A percentile compares a stretch with the other conserved stretches of the same genome.
Conservation (phyloP, 2,888 invertebrate species). For the Cyclophora punctaria region DNA sequence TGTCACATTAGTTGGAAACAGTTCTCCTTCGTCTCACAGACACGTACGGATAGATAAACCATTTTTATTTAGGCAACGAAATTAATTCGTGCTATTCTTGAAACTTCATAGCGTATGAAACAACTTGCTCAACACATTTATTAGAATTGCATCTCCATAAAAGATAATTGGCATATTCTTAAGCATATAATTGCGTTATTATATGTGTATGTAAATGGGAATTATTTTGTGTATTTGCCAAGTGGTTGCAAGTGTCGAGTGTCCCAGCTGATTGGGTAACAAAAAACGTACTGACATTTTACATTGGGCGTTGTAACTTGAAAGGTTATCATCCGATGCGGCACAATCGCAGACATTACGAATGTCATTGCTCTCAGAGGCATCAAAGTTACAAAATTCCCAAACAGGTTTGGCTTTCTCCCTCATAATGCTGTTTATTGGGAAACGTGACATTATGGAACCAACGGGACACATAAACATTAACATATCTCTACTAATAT, state of each 20-base stretch:
- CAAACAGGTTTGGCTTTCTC: constrained; percentile 51
- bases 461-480: constrained; percentile 26
- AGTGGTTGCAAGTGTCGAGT: too few species aligned
- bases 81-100: too few species aligned
- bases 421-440: constrained; percentile 42
- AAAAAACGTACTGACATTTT: constrained; percentile 10
- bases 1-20: constrained; percentile 22
- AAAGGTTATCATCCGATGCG: constrained; percentile 15
- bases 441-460: constrained; percentile 34
- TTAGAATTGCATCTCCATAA: too few species aligned
- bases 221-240: too few species aligned
- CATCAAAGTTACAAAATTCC: constrained; percentile 39
- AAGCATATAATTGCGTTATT: too few species aligned
- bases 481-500: constrained; percentile 25
- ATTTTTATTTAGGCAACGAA: too few species aligned
- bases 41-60: constrained; percentile 25
- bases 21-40: constrained; percentile 16
- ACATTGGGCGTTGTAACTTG: constrained; percentile 15
- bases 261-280: constrained; percentile 8
- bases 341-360: constrained; percentile 13
- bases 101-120: too few species aligned
- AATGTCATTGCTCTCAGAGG: constrained; percentile 21
- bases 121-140: too few species aligned
- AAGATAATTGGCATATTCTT: too few species aligned
- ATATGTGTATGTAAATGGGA: too few species aligned